These are phyloP conservation scores for Cervus canadensis DNA, from an alignment of 2,113 vertebrate genomes.

Conservation along the genomic window DNA sequence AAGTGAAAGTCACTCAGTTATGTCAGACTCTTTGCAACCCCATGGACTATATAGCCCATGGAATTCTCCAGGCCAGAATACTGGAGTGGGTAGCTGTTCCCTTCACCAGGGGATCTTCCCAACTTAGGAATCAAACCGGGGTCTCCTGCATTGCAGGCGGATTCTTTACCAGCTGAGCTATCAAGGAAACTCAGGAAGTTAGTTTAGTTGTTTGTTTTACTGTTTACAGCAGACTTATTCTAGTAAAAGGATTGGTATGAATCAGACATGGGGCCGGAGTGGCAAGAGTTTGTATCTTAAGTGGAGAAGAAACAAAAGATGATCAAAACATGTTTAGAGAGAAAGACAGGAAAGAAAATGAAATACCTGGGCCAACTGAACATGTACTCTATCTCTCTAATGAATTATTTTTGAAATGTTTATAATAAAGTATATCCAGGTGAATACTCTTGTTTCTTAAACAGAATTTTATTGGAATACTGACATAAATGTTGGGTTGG, in stretches of 20 bases:
- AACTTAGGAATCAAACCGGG: background rate
- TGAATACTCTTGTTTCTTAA: background rate
- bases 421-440: background rate
- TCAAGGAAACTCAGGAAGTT: background rate
- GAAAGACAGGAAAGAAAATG: background rate
- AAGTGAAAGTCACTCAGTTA: background rate
- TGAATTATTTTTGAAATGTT: background rate
- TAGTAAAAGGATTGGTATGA: background rate
- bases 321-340: background rate
- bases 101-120: background rate
- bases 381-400: background rate
- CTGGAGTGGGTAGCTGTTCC: background rate
- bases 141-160: background rate
- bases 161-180: background rate
- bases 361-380: background rate
- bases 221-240: background rate
- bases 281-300: background rate
- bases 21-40: background rate
- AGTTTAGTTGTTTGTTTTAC: background rate
- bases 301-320: background rate
- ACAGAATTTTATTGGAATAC: background rate
- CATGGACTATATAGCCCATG: background rate
- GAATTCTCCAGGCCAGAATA: background rate
- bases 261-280: background rate
- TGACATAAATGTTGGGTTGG: background rate